Evolutionary conservation across 2,888 invertebrate genomes (phyloP), one percentile per base, ranked within the genome.

Genomic region (Cloeon dipterum): DNA sequence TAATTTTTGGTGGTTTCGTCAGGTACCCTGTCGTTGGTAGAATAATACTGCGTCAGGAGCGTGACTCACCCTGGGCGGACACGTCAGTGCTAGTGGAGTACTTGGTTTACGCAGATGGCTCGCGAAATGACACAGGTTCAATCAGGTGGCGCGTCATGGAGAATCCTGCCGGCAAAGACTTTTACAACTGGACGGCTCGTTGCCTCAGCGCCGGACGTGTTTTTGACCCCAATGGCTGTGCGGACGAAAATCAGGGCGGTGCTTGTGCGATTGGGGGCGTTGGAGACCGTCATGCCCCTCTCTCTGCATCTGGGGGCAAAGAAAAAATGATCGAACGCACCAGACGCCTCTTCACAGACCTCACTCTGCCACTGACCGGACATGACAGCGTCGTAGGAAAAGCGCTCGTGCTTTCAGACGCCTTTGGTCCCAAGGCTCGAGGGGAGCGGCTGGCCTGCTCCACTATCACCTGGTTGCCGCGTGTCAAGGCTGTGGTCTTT

Each of bases 371-470:
- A 0, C 59, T 93, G 7, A 68, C 71, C 8, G 91, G 91, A 11
- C 65, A 66, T 13, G 60, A 71, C 49, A 71, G 70, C 43, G 64
- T 85, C 47, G 51, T 89, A 47, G 81, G 79, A 35, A 77, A 74
- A 52, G 81, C 89, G 5, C 57, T 93, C 21, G 81, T 88, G 2
- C 66, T 93, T 35, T 83, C 78, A 49, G 88, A 83, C 51, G 86
- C 88, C 50, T 70, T 76, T 50, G 83, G 83, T 0, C 88, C 88
- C 0, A 71, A 74, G 42, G 86, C 86, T 0, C 60, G 89, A 43
- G 89, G 89, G 11, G 83, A 88, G 55, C 59, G 89, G 42, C 61
- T 91, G 51, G 86, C 83, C 0, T 93, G 93, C 54, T 77, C 86
- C 7, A 67, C 69, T 39, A 70, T 86, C 43, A 65, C 65, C 37